Conservation (phyloP, 2,113 vertebrate genomes). For the Electrona antarctica region DNA sequence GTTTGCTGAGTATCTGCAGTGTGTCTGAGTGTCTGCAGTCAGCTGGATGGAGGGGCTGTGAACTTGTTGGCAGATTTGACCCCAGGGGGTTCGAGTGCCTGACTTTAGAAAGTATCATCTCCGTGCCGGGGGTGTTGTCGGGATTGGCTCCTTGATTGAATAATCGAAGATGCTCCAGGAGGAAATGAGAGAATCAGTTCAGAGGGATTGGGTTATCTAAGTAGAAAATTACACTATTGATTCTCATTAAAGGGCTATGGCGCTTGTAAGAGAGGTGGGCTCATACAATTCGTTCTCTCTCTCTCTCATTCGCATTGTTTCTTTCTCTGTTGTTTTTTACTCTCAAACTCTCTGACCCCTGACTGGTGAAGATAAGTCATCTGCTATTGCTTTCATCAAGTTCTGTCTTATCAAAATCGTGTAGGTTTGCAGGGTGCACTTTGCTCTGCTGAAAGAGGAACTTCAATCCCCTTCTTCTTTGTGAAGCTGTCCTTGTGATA, state of each 20-base stretch:
- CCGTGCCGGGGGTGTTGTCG: constrained; percentile 12
- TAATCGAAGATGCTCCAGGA: constrained; percentile 73
- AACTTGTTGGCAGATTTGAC: constrained; percentile 48
- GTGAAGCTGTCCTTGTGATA: constrained; percentile 41
- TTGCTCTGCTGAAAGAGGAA: background rate
- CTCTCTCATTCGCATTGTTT: background rate
- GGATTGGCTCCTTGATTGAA: constrained; percentile 63
- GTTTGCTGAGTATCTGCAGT: no score
- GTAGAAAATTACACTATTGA: constrained; percentile 82
- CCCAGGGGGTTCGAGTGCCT: constrained; percentile 43
- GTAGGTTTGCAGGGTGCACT: constrained; percentile 12
- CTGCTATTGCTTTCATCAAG: background rate
- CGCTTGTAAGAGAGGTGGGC: constrained; percentile 37
- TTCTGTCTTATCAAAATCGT: background rate
- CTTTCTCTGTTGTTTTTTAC: background rate
- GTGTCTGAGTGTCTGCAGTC: constrained; percentile 17
- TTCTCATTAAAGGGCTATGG: constrained; percentile 70
- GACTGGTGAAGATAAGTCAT: no score
- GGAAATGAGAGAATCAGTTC: constrained; percentile 78
- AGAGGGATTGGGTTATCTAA: constrained; percentile 72
- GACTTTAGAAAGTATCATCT: constrained; percentile 64
- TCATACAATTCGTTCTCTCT: constrained; percentile 19
- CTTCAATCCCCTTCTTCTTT: constrained; percentile 29
- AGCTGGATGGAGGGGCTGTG: constrained; percentile 11
- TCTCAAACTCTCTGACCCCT: background rate